phyloP scores from a whole-genome alignment of 1,140 invertebrate genomes.

The Cydia splendana region DNA sequence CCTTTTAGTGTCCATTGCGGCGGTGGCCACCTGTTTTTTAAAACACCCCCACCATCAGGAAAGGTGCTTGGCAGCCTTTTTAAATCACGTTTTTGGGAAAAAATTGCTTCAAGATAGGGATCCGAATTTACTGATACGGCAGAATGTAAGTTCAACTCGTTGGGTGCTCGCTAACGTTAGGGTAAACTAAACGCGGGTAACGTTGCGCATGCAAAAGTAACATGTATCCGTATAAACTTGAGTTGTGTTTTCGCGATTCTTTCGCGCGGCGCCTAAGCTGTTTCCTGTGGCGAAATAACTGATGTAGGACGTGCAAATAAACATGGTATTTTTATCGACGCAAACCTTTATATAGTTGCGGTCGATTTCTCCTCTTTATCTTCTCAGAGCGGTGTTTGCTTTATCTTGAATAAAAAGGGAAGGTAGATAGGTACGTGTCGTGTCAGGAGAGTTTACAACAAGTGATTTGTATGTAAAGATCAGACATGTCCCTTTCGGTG shows the following conservation, averaged over 20 bases:
- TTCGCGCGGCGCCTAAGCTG: constrained; percentile 44
- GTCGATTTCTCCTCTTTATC: constrained; percentile 78
- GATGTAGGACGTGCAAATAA: constrained; percentile 79
- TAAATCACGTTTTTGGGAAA: constrained; percentile 66
- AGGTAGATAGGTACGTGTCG: constrained; percentile 50
- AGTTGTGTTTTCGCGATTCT: constrained; percentile 52
- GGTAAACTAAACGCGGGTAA: constrained; percentile 32
- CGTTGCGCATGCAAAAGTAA: constrained; percentile 44
- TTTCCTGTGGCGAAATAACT: constrained; percentile 54
- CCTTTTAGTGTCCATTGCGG: constrained; percentile 46
- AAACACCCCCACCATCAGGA: constrained; percentile 32
- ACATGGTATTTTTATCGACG: constrained; percentile 78
- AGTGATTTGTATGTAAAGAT: constrained; percentile 40
- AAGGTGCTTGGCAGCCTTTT: constrained; percentile 48
- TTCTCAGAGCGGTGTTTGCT: constrained; percentile 74
- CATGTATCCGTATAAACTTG: constrained; percentile 47
- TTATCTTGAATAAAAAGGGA: constrained; percentile 75
- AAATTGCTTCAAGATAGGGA: constrained; percentile 66
- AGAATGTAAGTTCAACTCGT: constrained; percentile 64
- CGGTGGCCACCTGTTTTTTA: constrained; percentile 42
- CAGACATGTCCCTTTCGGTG: constrained; percentile 18
- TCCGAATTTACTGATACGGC: constrained; percentile 73
- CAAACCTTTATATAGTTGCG: constrained; percentile 79
- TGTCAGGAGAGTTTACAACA: constrained; percentile 50
- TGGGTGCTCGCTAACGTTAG: constrained; percentile 44